Evolutionary conservation across 1,140 invertebrate species (phyloP).

Genomic region (Drosophila ironensis): DNA sequence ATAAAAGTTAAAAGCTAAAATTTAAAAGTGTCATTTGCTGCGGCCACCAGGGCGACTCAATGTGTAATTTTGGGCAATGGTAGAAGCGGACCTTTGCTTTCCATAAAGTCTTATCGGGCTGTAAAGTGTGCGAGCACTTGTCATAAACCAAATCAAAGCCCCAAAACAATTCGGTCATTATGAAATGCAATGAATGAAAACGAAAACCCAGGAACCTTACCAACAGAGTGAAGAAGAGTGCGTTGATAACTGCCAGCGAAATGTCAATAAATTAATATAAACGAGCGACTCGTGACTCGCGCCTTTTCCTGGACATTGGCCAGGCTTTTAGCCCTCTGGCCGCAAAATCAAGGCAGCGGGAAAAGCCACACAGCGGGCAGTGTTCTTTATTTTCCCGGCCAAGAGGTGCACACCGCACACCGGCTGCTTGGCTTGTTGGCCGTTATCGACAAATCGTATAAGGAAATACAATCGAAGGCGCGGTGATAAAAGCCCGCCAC

Average conservation of each 20-base stretch:
- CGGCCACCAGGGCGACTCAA: not conserved
- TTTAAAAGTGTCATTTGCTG: not conserved
- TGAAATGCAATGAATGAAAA: constrained; percentile 24
- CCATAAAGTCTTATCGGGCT: constrained; percentile 21
- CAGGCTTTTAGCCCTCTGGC: constrained; percentile 8
- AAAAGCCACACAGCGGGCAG: constrained; percentile 9
- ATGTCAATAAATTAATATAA: constrained; percentile 79
- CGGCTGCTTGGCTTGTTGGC: constrained; percentile 8
- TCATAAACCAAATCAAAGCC: constrained; percentile 19
- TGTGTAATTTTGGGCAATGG: not conserved
- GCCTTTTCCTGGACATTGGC: constrained; percentile 5
- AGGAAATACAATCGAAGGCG: constrained; percentile 25
- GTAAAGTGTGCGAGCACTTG: not conserved
- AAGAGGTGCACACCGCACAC: constrained; percentile 33
- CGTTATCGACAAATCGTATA: constrained; percentile 43
- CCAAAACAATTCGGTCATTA: constrained; percentile 16
- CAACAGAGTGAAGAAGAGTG: constrained; percentile 29
- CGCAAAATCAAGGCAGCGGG: constrained; percentile 25
- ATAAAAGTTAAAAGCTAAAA: too few relatives aligned
- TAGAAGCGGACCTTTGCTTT: constrained; percentile 9
- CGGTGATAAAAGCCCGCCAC: constrained; percentile 22
- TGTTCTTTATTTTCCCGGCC: constrained; percentile 30
- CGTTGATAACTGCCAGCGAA: constrained; percentile 59
- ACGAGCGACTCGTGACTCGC: constrained; percentile 70
- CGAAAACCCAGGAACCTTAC: constrained; percentile 13